Evolutionary conservation across 2,888 invertebrate species (phyloP).

Genomic region (Melinaea marsaeus): DNA sequence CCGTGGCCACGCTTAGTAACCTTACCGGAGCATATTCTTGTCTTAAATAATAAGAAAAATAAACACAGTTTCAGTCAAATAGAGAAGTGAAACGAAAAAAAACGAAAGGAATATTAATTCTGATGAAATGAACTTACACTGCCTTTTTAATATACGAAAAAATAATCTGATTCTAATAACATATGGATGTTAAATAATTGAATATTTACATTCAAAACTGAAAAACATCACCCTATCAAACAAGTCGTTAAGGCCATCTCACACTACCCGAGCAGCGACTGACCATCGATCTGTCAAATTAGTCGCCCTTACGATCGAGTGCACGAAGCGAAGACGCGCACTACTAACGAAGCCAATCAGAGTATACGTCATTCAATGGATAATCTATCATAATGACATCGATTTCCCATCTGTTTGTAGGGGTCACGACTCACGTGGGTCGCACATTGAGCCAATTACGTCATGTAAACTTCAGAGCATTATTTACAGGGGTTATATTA

Average conservation of each 20-base stretch:
- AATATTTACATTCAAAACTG: conserved; percentile 3
- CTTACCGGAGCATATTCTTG: neutral
- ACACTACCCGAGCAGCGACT: conserved; percentile 43
- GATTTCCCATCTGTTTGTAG: conserved; percentile 63
- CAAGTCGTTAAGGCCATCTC: conserved; percentile 56
- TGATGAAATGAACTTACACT: no score
- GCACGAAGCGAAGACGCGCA: conserved; percentile 61
- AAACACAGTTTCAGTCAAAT: neutral
- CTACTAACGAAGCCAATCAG: conserved; percentile 75
- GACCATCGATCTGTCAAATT: conserved; percentile 76
- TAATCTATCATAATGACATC: conserved; percentile 76
- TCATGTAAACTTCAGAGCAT: conserved; percentile 41
- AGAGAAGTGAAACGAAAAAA: no score
- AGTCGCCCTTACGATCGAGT: conserved; percentile 55
- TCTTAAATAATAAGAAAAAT: neutral
- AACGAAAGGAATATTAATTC: no score
- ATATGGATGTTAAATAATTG: no score
- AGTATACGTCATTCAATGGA: conserved; percentile 60
- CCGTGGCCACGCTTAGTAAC: conserved; percentile 2
- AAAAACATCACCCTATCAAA: conserved; percentile 11
- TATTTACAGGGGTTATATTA: neutral
- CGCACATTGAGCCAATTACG: conserved; percentile 43
- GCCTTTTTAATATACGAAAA: no score
- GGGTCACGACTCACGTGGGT: conserved; percentile 47
- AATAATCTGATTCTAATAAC: no score